These are phyloP conservation scores for Meliscaeva auricollis DNA, from an alignment of 2,888 invertebrate species.

Conservation along the genomic window DNA sequence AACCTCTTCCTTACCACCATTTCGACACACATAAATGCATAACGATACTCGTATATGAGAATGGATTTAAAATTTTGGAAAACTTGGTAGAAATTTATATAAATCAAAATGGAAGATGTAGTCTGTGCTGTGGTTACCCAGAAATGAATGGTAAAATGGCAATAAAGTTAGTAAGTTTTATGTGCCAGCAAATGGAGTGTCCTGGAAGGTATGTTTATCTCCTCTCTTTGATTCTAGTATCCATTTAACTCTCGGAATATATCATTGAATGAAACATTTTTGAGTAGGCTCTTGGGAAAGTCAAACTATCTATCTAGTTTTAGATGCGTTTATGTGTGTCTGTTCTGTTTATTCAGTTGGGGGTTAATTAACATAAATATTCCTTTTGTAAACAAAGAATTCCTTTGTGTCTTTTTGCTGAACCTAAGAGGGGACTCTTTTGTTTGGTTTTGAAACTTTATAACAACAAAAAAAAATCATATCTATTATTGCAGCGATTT, in stretches of 20 bases:
- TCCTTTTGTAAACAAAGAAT: constrained; percentile 1
- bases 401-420: neutral
- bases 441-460: too few species aligned
- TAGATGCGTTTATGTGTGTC: too few species aligned
- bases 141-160: constrained; percentile 39
- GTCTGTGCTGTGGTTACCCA: constrained; percentile 25
- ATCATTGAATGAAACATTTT: constrained; percentile 41
- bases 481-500: too few species aligned
- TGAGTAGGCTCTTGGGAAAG: constrained; percentile 21
- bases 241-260: constrained; percentile 39
- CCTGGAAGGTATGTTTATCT: constrained; percentile 35
- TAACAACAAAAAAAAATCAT: too few species aligned
- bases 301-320: too few species aligned
- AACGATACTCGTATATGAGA: constrained; percentile 21
- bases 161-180: constrained; percentile 16
- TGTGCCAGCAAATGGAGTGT: constrained; percentile 25
- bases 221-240: constrained; percentile 27
- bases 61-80: constrained; percentile 51
- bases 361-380: too few species aligned
- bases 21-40: constrained; percentile 38
- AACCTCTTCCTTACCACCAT: neutral
- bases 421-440: too few species aligned
- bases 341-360: neutral
- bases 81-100: constrained; percentile 58
- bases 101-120: constrained; percentile 46